Conservation (phyloP, 2,113 vertebrate species). For the Diglossa brunneiventris region DNA sequence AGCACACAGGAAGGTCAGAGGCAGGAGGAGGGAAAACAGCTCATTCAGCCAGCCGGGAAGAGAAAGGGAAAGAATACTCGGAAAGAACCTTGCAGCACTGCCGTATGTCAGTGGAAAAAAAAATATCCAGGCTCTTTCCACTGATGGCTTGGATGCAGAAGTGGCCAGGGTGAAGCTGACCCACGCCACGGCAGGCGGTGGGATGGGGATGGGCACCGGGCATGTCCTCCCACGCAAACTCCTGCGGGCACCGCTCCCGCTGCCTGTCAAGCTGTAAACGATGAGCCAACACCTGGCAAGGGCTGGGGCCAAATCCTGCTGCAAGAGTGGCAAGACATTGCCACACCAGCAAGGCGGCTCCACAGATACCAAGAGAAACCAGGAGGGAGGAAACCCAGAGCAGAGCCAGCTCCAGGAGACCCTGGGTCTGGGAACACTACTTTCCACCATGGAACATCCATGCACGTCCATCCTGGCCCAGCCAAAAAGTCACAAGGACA, state of each 20-base stretch:
- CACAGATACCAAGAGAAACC: background rate
- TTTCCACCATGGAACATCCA: background rate
- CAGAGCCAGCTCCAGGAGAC: background rate
- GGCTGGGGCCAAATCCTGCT: constrained; percentile 19
- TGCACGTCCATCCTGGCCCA: background rate
- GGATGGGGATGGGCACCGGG: background rate
- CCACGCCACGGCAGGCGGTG: fast-evolving
- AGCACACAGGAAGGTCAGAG: constrained; percentile 38
- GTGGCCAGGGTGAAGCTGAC: fast-evolving
- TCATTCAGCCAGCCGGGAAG: background rate
- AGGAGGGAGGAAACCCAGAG: background rate
- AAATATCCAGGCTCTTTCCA: background rate
- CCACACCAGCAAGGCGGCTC: constrained; percentile 4
- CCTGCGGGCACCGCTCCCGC: background rate
- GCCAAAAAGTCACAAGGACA: background rate
- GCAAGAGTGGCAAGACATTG: constrained; percentile 16
- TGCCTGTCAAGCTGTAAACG: background rate
- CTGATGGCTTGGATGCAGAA: fast-evolving
- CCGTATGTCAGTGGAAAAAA: background rate
- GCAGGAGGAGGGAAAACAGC: background rate
- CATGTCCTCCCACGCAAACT: background rate
- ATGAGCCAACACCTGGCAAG: constrained; percentile 17
- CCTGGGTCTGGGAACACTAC: background rate
- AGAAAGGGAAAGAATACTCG: constrained; percentile 51
- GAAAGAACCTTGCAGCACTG: constrained; percentile 35